These are phyloP conservation scores for Lycaon pictus DNA, from an alignment of 2,113 vertebrate genomes.

Conservation along the genomic window DNA sequence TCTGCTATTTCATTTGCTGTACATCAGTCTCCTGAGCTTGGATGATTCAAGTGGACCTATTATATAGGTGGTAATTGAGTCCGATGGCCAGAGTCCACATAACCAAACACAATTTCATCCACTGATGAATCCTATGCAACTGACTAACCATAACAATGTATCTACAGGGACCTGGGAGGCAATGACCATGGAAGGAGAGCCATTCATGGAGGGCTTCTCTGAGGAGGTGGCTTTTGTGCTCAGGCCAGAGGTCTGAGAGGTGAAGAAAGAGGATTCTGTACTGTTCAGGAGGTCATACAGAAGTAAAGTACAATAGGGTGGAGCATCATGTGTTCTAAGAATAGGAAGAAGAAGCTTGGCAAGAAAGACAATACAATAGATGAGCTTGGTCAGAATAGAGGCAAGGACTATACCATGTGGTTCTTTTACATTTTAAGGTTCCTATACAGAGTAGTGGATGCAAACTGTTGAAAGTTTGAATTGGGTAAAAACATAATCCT, in stretches of 20 bases:
- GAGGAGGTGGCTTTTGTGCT: background rate
- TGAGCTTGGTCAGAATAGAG: background rate
- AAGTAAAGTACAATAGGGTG: background rate
- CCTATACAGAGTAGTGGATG: background rate
- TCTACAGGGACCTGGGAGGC: background rate
- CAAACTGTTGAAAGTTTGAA: background rate
- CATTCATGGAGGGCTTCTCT: background rate
- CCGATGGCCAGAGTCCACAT: background rate
- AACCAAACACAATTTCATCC: background rate
- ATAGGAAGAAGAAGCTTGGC: background rate
- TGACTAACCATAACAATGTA: background rate
- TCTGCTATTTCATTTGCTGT: background rate
- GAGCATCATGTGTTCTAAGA: background rate
- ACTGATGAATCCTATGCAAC: background rate
- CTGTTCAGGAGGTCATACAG: background rate
- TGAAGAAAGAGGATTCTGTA: background rate
- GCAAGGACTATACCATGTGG: background rate
- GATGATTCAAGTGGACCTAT: background rate
- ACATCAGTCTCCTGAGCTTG: background rate
- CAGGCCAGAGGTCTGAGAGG: no score
- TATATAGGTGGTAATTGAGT: background rate
- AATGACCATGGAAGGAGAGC: background rate
- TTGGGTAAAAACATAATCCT: background rate
- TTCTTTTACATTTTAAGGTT: background rate
- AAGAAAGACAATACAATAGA: background rate